phyloP scores from a whole-genome alignment of 2,797 vertebrate genomes.

The Anguilla megastoma region DNA sequence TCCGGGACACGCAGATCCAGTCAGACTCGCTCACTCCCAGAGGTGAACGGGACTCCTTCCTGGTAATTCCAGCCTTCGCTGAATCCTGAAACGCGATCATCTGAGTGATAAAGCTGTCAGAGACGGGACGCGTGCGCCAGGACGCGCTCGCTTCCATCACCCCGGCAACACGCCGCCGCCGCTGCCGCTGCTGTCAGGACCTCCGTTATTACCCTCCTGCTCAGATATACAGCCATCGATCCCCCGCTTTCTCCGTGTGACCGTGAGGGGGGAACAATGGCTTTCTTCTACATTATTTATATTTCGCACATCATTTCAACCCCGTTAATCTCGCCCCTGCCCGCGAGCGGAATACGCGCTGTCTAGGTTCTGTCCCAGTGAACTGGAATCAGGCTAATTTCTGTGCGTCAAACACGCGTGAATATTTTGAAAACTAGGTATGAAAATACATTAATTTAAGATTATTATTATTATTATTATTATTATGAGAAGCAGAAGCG shows the following conservation, averaged over 20 bases:
- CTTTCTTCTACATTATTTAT: conserved; percentile 22
- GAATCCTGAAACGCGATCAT: not conserved
- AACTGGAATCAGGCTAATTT: conserved; percentile 48
- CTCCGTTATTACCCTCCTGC: conserved; percentile 31
- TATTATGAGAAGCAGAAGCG: too few relatives aligned
- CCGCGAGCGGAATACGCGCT: not conserved
- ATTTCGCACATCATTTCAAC: conserved; percentile 18
- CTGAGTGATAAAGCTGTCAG: not conserved
- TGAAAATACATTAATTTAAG: not conserved
- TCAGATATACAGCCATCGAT: conserved; percentile 41
- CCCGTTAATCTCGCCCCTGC: conserved; percentile 23
- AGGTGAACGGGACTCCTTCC: not conserved
- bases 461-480: too few relatives aligned
- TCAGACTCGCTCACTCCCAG: not conserved
- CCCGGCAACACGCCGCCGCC: conserved; percentile 34
- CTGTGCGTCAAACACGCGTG: conserved; percentile 50
- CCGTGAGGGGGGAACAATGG: conserved; percentile 18
- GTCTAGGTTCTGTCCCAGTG: conserved; percentile 29
- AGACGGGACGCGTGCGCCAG: not conserved
- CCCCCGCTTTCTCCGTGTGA: conserved; percentile 30
- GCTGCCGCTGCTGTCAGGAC: conserved; percentile 30
- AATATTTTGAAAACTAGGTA: not conserved
- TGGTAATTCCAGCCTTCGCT: not conserved
- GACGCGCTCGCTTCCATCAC: conserved; percentile 48
- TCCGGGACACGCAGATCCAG: not conserved